A percentile compares a stretch with the other conserved stretches of the same genome.
Conservation (phyloP, 2,797 vertebrate species). For the Sparidentex hasta region DNA sequence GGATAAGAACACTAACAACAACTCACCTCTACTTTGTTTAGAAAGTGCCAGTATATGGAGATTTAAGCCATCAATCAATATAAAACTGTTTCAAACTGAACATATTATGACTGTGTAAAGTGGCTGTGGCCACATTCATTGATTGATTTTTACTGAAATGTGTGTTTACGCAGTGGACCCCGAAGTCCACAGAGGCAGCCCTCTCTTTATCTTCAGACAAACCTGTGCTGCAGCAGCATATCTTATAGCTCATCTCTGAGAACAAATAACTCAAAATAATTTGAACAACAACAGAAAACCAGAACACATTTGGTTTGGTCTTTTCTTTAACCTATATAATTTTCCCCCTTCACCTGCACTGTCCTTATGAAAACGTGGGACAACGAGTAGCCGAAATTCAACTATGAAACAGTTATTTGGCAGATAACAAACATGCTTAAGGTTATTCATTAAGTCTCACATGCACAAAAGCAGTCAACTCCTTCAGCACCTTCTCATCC, state of each 20-base stretch:
- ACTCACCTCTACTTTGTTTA: not conserved
- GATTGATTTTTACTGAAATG: not conserved
- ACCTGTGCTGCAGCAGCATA: not conserved
- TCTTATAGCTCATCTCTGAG: not conserved
- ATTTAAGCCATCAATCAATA: not conserved
- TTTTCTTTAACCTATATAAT: too few relatives aligned
- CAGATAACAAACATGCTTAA: not conserved
- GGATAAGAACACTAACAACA: too few relatives aligned
- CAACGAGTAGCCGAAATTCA: too few relatives aligned
- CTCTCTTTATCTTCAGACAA: not conserved
- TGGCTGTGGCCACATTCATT: not conserved
- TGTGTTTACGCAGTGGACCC: not conserved
- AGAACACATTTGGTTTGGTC: too few relatives aligned
- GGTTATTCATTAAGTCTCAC: not conserved
- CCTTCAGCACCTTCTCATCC: constrained; percentile 29
- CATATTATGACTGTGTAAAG: not conserved
- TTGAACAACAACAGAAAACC: not conserved
- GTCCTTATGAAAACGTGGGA: too few relatives aligned
- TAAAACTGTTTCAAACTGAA: not conserved
- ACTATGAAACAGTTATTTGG: not conserved
- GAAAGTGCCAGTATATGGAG: not conserved
- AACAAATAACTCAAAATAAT: not conserved
- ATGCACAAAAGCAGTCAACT: constrained; percentile 14
- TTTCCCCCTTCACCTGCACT: too few relatives aligned
- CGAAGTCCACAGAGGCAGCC: not conserved